Evolutionary conservation across 1,140 invertebrate species (phyloP).

Genomic region (Episyrphus balteatus): DNA sequence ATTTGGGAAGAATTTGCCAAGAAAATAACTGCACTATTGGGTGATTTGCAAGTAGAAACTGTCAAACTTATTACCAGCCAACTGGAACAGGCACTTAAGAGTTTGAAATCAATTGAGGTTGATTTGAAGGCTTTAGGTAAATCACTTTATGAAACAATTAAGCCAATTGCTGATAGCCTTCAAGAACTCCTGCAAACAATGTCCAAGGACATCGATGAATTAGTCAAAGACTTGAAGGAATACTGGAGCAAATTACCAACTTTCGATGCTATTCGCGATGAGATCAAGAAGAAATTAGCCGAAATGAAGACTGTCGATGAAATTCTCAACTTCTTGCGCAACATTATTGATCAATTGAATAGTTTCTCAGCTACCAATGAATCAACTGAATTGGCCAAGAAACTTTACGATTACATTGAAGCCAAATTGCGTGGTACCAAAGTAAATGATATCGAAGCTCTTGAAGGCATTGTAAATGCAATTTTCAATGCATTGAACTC

Average conservation of each 20-base stretch:
- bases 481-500: constrained; percentile 39
- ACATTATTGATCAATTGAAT: constrained; percentile 39
- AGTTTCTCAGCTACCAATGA: constrained; percentile 44
- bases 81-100: constrained; percentile 13
- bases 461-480: constrained; percentile 44
- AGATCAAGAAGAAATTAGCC: constrained; percentile 15
- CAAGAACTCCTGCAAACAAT: constrained; percentile 38
- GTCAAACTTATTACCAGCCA: constrained; percentile 10
- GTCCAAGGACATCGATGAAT: constrained; percentile 39
- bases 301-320: constrained; percentile 37
- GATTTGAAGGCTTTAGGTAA: constrained; percentile 52
- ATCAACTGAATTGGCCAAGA: constrained; percentile 41
- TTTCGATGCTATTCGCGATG: constrained; percentile 15
- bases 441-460: constrained; percentile 42
- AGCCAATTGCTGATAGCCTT: constrained; percentile 41
- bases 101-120: constrained; percentile 42
- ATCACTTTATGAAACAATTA: constrained; percentile 41
- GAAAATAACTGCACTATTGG: constrained; percentile 10
- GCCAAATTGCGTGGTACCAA: constrained; percentile 37
- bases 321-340: constrained; percentile 38
- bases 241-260: constrained; percentile 44
- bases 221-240: constrained; percentile 37
- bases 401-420: constrained; percentile 45
- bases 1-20: constrained; percentile 18
- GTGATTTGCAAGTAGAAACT: constrained; percentile 15